Evolutionary conservation across 2,888 invertebrate species (phyloP).

Genomic region (Pollenia angustigena): DNA sequence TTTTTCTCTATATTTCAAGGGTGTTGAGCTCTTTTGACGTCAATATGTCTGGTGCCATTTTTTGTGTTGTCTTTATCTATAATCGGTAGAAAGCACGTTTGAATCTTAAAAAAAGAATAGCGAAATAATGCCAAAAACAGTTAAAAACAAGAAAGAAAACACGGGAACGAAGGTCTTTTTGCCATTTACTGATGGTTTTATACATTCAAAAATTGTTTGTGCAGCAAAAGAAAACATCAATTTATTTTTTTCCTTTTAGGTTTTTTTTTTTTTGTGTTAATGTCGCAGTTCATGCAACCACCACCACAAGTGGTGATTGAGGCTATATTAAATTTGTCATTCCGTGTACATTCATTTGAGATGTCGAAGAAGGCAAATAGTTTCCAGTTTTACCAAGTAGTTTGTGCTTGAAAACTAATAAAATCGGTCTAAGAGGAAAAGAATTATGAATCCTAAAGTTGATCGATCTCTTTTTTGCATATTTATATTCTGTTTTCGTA

Average conservation of each 20-base stretch:
- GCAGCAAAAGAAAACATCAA: neutral
- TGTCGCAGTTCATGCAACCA: too few relatives aligned
- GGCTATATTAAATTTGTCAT: too few relatives aligned
- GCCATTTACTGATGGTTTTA: conserved; percentile 10
- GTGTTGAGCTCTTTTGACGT: conserved; percentile 51
- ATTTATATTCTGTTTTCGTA: too few relatives aligned
- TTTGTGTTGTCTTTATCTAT: conserved; percentile 19
- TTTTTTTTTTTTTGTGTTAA: too few relatives aligned
- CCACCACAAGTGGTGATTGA: too few relatives aligned
- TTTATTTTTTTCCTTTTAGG: neutral
- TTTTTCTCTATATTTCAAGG: neutral
- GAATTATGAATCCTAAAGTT: too few relatives aligned
- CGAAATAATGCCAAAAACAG: conserved; percentile 5
- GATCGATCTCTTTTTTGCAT: too few relatives aligned
- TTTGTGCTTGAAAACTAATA: too few relatives aligned
- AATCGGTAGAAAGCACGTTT: conserved; percentile 46
- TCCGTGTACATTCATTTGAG: too few relatives aligned
- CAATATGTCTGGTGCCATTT: conserved; percentile 60
- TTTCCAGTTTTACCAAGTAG: too few relatives aligned
- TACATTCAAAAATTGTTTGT: neutral
- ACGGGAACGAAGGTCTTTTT: conserved; percentile 13
- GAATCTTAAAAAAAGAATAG: neutral
- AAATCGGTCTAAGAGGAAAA: too few relatives aligned
- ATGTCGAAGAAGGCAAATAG: too few relatives aligned
- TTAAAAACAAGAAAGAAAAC: conserved; percentile 8